Base-by-base conservation (phyloP, 2,888 invertebrate species). In the Melanchra persicariae region DNA sequence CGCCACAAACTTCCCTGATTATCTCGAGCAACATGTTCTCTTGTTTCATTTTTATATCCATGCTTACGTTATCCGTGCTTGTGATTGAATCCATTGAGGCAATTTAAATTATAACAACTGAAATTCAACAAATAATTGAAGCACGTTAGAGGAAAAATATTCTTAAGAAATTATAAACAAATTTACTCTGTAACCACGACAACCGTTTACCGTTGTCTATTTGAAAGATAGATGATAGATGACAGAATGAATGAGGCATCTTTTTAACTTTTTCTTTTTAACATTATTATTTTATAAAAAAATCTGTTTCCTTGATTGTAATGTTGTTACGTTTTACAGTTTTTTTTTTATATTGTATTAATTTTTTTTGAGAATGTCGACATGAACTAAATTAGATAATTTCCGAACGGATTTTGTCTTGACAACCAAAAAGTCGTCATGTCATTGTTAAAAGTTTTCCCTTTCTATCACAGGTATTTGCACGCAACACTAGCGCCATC, bases 11-110 rank as follows among this genome's bases (percentile, higher is more conserved):
- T 79, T 94, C 94, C 78, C 92, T 94, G 34, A 95, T 92, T 47
- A 95, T 91, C 22, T 92, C 91, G 40, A 95, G 85, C 15, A 95
- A 88, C 45, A 93, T 85, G 68, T 93, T 94, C 68, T 95, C 93
- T 87, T 94, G 91, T 4, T 75, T 82, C 43, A 85, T 84, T 83
- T 92, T 93, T 9, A 86, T 81, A 51, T 93, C 91, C 34, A 82
- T 51, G 37, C 67, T 45, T 19, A 90, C 59, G 69, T 89, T 86
- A 40, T 91, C 91, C 19, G 93, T 92, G 69, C 87, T 92, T 9
- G 92, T 92, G 10, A 87, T 77, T 45, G 88, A 91, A 89, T 95
- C 93, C 95, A 95, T 95, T 60, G 10, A 58, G n/a, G 24, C 7
- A 62, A 54, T 43, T 67, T 19, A 22, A 22, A 22, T 22, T 43